Conservation (phyloP, 2,113 vertebrate species). For the Actenoides lindsayi region DNA sequence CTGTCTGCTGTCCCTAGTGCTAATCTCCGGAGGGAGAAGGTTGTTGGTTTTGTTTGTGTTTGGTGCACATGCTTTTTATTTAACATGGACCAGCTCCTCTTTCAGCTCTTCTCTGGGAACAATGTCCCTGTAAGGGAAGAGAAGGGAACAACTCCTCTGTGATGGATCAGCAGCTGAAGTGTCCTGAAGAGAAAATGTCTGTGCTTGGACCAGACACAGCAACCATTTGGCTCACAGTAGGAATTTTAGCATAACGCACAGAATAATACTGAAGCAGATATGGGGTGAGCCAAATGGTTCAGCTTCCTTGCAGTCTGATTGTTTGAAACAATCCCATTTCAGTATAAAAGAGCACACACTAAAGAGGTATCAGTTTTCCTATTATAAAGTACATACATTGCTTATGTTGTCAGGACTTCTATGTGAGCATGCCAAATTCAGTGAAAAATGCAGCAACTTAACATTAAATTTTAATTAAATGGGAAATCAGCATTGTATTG, state of each 20-base stretch:
- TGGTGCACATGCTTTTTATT: neutral
- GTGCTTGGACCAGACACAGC: neutral
- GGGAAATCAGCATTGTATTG: neutral
- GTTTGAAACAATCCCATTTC: slow-evolving; percentile 2
- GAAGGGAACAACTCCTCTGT: neutral
- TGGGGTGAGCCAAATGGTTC: neutral
- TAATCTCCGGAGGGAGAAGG: neutral
- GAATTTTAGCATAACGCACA: neutral
- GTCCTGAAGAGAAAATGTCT: slow-evolving; percentile 2
- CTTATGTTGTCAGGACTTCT: neutral
- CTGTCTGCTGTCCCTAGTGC: neutral
- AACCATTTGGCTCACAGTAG: neutral
- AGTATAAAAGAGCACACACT: neutral
- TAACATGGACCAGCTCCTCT: neutral
- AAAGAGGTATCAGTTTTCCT: neutral
- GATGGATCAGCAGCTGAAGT: neutral
- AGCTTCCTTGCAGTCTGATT: neutral
- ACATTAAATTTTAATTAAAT: neutral
- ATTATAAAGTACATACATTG: neutral
- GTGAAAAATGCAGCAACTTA: neutral
- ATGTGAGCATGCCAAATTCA: neutral
- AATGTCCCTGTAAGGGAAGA: neutral
- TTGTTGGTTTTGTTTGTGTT: neutral
- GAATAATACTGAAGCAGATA: neutral
- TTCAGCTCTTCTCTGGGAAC: neutral